These are phyloP conservation scores for Antigone vipio DNA, from an alignment of 2,113 vertebrate species.

Conservation along the genomic window DNA sequence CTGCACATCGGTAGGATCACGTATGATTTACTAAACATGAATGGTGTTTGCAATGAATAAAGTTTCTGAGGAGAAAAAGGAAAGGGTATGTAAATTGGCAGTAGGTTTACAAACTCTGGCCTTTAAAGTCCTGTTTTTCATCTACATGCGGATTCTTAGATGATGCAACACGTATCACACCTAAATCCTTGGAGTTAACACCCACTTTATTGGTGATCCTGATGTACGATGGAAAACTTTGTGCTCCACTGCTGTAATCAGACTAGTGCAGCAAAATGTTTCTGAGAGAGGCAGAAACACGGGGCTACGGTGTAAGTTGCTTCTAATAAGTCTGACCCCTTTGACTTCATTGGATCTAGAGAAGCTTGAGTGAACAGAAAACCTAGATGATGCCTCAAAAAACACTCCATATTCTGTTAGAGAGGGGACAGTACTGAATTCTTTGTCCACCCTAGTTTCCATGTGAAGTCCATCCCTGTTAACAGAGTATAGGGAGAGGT, in stretches of 20 bases:
- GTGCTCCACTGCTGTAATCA: not conserved
- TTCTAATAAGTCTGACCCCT: not conserved
- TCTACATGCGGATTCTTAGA: not conserved
- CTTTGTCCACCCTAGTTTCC: not conserved
- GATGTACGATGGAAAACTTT: not conserved
- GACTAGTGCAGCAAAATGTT: not conserved
- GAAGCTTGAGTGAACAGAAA: not conserved
- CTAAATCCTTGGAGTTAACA: not conserved
- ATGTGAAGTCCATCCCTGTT: not conserved
- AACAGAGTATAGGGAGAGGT: not conserved
- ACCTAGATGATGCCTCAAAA: not conserved
- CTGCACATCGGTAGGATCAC: not conserved
- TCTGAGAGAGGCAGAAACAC: not conserved
- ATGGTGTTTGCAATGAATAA: not conserved
- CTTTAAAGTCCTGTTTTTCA: not conserved
- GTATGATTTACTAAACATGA: not conserved
- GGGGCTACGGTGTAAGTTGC: rapidly evolving
- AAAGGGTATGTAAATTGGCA: not conserved
- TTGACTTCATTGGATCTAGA: not conserved
- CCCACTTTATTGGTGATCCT: not conserved
- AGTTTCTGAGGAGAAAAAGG: not conserved
- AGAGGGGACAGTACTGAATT: not conserved
- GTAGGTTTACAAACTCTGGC: not conserved
- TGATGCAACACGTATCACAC: not conserved
- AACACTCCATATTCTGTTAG: not conserved